These are phyloP conservation scores for Amphilophus citrinellus DNA, from an alignment of 2,113 vertebrate genomes.

Conservation along the genomic window DNA sequence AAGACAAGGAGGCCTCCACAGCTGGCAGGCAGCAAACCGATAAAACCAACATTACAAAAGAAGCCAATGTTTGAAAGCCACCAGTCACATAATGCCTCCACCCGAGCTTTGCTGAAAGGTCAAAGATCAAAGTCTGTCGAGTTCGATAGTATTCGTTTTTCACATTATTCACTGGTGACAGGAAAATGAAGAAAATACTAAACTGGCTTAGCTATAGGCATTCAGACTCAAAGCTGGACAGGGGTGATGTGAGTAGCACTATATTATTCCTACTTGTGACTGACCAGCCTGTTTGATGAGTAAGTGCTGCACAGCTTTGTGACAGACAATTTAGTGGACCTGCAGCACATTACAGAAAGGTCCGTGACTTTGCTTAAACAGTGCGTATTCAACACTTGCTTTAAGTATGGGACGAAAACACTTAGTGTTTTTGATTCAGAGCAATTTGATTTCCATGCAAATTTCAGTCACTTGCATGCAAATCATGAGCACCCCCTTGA, in stretches of 20 bases:
- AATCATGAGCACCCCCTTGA: conserved; percentile 54
- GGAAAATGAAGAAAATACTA: conserved; percentile 32
- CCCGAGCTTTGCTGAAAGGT: conserved; percentile 25
- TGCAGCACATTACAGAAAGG: conserved; percentile 21
- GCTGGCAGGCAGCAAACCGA: conserved; percentile 65
- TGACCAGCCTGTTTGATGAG: not conserved
- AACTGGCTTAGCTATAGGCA: conserved; percentile 14
- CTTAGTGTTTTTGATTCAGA: conserved; percentile 7
- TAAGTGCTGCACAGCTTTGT: not conserved
- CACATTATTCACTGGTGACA: conserved; percentile 65
- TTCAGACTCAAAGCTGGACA: conserved; percentile 20
- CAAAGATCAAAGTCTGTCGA: conserved; percentile 47
- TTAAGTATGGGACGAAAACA: conserved; percentile 34
- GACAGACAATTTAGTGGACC: conserved; percentile 10
- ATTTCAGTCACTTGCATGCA: conserved; percentile 61
- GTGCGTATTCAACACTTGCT: conserved; percentile 19
- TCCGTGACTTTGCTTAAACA: not conserved
- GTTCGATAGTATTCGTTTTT: conserved; percentile 28
- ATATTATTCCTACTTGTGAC: conserved; percentile 3
- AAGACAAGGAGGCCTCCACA: conserved; percentile 59
- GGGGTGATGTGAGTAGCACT: not conserved
- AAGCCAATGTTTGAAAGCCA: conserved; percentile 37
- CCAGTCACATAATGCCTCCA: conserved; percentile 23
- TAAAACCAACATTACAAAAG: conserved; percentile 61
- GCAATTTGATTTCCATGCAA: conserved; percentile 62